Base-by-base conservation (phyloP, 2,797 vertebrate species). In the Lateolabrax maculatus region DNA sequence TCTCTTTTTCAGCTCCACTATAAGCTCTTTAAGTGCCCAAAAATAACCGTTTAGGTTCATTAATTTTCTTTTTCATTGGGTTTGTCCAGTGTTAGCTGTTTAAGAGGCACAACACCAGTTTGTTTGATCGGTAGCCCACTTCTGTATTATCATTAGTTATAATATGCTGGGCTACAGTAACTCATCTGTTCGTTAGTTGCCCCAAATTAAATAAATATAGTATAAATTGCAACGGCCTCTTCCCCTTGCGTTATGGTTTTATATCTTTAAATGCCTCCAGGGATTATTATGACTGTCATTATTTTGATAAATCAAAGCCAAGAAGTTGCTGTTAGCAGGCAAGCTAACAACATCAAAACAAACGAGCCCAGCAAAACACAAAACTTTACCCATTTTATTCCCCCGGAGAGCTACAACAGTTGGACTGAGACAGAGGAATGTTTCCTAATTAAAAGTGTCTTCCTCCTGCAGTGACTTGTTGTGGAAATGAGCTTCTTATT, bases 311-410 rank as follows among this genome's bases (percentile, higher is more conserved):
- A 18, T 48, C 3, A 52, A 25, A 36, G 9, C n/a, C 2, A 57
- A 13, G 27, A 25, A 52, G 34, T 76, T 53, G 36, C 1, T 44
- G 25, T 73, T 81, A 85, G 78, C 78, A 70, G 4, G 4, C 10
- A 78, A 31, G 79, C 89, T 79, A 80, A 74, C 64, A 25, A 11
- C 46, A 70, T 41, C 61, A 79, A 64, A 69, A 55, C 63, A 61
- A 81, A 71, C 0, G 18, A 44, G 0, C 13, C 8, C 13, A 23
- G 6, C 1, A 27, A 56, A 71, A 79, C 13, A 43, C 21, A 2
- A 60, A 66, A 70, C 1, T 0, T 82, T 89, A 88, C 86, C 88
- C 84, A 91, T 88, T 68, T 80, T 68, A 52, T 49, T 68, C 68
- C 51, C 21, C 55, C 5, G 60, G 57, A 56, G 71, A 78, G 34